phyloP scores from a whole-genome alignment of 2,113 vertebrate species.

The Ptychochromis oligacanthus region DNA sequence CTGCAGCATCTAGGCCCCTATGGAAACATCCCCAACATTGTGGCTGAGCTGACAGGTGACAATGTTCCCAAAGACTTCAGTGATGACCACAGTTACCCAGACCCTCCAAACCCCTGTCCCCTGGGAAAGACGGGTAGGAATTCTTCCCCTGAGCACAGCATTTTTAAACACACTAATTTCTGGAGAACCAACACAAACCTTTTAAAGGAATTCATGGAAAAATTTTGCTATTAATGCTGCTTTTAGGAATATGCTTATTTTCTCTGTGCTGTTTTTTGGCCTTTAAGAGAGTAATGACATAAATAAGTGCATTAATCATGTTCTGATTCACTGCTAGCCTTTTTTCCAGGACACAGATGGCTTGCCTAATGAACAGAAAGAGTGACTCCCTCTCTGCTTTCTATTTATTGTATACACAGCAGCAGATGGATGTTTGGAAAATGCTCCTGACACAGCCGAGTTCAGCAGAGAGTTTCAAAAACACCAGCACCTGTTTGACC shows the following conservation, averaged over 20 bases:
- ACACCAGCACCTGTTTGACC: conserved; percentile 94
- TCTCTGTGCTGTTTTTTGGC: neutral
- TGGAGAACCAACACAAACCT: neutral
- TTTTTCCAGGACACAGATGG: neutral
- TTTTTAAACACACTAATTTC: neutral
- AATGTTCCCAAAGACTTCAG: conserved; percentile 95
- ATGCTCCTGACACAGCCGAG: conserved; percentile 94
- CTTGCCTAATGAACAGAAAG: neutral
- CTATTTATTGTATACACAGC: conserved; percentile 61
- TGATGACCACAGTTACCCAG: conserved; percentile 95
- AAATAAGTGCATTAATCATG: neutral
- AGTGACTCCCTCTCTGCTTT: neutral
- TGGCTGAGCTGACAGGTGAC: conserved; percentile 95
- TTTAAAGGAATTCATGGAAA: neutral
- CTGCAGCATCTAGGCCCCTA: conserved; percentile 97
- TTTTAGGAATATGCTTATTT: neutral
- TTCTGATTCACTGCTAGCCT: neutral
- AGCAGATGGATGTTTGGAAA: conserved; percentile 92
- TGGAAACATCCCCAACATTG: conserved; percentile 97
- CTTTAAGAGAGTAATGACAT: neutral
- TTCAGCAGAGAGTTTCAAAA: conserved; percentile 97
- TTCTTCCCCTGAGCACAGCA: neutral
- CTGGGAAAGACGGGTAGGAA: conserved; percentile 89
- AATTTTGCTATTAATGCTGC: neutral
- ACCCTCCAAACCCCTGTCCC: conserved; percentile 97